Percentiles rank a stretch among this genome's conserved stretches.
These are phyloP conservation scores for Pseudolaguvia tuberculata DNA, from an alignment of 2,113 vertebrate species.

Conservation along the genomic window DNA sequence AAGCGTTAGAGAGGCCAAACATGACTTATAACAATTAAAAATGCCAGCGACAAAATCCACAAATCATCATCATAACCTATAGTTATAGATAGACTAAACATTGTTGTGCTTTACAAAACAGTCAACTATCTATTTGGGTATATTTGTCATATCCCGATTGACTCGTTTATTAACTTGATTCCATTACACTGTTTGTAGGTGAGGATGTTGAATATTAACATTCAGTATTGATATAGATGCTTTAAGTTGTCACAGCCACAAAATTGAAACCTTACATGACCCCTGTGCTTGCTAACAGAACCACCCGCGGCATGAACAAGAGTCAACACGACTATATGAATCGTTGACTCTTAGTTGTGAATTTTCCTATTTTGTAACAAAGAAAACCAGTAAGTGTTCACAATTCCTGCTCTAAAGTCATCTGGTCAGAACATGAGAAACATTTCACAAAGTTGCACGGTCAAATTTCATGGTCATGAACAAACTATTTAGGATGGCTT, in stretches of 20 bases:
- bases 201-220: not conserved
- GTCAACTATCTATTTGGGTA: not conserved
- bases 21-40: not conserved
- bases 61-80: not conserved
- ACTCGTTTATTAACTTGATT: no score
- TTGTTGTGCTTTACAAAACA: not conserved
- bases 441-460: conserved; percentile 54
- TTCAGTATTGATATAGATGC: not conserved
- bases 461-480: conserved; percentile 60
- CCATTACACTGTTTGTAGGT: not conserved
- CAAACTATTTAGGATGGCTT: conserved; percentile 71
- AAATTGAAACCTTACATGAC: conserved; percentile 4
- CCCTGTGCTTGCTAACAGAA: conserved; percentile 12
- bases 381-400: not conserved
- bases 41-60: not conserved
- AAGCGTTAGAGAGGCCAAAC: not conserved
- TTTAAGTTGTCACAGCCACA: not conserved
- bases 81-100: not conserved
- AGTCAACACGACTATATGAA: not conserved
- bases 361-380: not conserved
- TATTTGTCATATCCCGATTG: not conserved
- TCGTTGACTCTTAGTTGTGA: not conserved
- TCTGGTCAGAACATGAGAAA: conserved; percentile 55
- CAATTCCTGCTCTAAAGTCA: not conserved
- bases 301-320: conserved; percentile 18